These are phyloP conservation scores for Cuniculus paca DNA, from an alignment of 2,797 vertebrate species.

Conservation along the genomic window DNA sequence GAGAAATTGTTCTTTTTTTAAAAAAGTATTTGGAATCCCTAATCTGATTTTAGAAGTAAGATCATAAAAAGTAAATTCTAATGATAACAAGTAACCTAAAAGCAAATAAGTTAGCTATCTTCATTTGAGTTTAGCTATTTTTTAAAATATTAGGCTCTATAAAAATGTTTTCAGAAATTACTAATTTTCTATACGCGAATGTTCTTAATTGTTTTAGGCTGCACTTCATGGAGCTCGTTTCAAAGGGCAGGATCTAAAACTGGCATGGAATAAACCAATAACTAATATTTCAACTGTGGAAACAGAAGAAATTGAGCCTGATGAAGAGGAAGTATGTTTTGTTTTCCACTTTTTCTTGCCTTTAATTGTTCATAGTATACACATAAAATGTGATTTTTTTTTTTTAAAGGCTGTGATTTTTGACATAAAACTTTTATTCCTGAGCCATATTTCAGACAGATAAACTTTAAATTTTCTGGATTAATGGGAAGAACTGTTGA, in stretches of 20 bases:
- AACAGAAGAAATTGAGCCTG: slow-evolving; percentile 94
- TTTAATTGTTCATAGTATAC: slow-evolving; percentile 57
- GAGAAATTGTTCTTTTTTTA: slow-evolving; percentile 2
- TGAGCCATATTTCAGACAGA: slow-evolving; percentile 75
- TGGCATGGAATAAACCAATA: slow-evolving; percentile 97
- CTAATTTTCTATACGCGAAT: slow-evolving; percentile 47
- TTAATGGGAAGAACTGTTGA: slow-evolving; percentile 68
- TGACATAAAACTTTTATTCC: slow-evolving; percentile 75
- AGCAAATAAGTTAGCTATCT: not conserved
- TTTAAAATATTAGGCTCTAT: slow-evolving; percentile 35
- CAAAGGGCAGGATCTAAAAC: slow-evolving; percentile 94
- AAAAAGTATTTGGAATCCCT: not conserved
- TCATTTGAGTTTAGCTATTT: slow-evolving; percentile 49
- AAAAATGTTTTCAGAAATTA: slow-evolving; percentile 47
- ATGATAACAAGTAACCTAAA: not conserved
- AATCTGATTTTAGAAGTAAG: slow-evolving; percentile 48
- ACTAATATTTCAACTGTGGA: slow-evolving; percentile 89
- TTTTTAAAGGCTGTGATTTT: slow-evolving; percentile 69
- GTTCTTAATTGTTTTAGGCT: slow-evolving; percentile 90
- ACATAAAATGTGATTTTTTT: slow-evolving; percentile 57
- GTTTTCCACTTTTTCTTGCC: slow-evolving; percentile 66
- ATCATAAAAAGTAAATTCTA: slow-evolving; percentile 9
- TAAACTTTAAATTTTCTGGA: slow-evolving; percentile 72
- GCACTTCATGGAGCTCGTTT: slow-evolving; percentile 95
- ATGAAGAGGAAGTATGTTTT: slow-evolving; percentile 96